Percentiles rank a stretch among this genome's conserved stretches.
phyloP scores from a whole-genome alignment of 1,140 invertebrate species.

The Drosophila arawakana region DNA sequence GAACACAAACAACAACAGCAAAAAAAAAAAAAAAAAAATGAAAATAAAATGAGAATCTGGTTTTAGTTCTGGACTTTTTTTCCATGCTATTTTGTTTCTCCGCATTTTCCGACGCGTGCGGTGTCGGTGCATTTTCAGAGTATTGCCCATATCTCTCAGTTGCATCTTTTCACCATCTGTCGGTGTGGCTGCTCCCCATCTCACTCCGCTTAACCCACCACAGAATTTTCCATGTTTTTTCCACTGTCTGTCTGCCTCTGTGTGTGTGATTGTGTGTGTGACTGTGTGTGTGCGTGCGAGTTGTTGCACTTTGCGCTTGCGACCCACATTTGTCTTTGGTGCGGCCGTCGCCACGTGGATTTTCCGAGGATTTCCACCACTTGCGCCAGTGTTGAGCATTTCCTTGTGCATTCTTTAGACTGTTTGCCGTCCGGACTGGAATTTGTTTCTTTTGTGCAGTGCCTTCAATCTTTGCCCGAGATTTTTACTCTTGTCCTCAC shows the following conservation, averaged over 20 bases:
- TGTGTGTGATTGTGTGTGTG: constrained; percentile 16
- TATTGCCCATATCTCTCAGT: constrained; percentile 41
- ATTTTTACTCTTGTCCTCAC: constrained; percentile 6
- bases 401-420: constrained; percentile 60
- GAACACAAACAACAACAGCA: constrained; percentile 27
- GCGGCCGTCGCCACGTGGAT: constrained; percentile 40
- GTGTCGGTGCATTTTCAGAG: constrained; percentile 19
- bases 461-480: constrained; percentile 56
- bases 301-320: constrained; percentile 78
- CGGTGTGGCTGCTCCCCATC: background rate
- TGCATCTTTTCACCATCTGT: constrained; percentile 43
- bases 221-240: constrained; percentile 29
- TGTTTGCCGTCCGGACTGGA: constrained; percentile 34
- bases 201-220: background rate
- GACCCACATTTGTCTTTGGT: constrained; percentile 78
- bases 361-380: constrained; percentile 52
- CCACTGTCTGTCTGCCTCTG: constrained; percentile 13
- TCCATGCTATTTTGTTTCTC: constrained; percentile 58
- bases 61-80: constrained; percentile 25
- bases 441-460: constrained; percentile 67
- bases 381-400: constrained; percentile 57
- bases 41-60: constrained; percentile 21
- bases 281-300: constrained; percentile 47
- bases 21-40: background rate
- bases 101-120: constrained; percentile 51